These are phyloP conservation scores for Centropristis striata DNA, from an alignment of 2,113 vertebrate species.

Conservation along the genomic window DNA sequence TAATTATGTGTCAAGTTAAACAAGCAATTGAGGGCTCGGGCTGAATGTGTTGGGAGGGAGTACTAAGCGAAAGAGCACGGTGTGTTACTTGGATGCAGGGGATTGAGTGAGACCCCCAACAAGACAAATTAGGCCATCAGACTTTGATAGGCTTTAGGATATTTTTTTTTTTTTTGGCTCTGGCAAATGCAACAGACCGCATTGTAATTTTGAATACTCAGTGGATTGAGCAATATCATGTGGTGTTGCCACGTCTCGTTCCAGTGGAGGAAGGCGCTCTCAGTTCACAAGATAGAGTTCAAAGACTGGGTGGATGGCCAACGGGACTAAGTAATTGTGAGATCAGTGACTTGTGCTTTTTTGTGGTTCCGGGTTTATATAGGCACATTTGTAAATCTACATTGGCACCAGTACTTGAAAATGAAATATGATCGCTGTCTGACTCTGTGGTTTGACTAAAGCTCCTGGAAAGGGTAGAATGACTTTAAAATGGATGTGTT, in stretches of 20 bases:
- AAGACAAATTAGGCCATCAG: constrained; percentile 84
- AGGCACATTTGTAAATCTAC: constrained; percentile 81
- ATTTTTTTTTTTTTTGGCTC: constrained; percentile 63
- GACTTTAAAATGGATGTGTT: constrained; percentile 16
- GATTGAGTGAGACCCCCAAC: constrained; percentile 78
- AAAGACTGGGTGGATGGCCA: constrained; percentile 81
- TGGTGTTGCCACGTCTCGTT: constrained; percentile 78
- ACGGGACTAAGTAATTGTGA: constrained; percentile 80
- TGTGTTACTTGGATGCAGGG: constrained; percentile 73
- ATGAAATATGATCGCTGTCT: constrained; percentile 67
- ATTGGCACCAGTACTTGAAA: constrained; percentile 69
- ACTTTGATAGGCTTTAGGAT: constrained; percentile 75
- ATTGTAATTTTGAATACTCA: constrained; percentile 76
- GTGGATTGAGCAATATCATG: constrained; percentile 78
- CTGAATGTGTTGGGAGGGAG: constrained; percentile 77
- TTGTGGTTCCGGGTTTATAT: constrained; percentile 78
- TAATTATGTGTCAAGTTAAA: constrained; percentile 90
- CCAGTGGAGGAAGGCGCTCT: constrained; percentile 76
- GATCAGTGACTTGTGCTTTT: constrained; percentile 80
- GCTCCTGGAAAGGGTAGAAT: constrained; percentile 59
- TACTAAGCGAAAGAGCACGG: constrained; percentile 62
- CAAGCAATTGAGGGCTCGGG: constrained; percentile 85
- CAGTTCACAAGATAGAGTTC: constrained; percentile 80
- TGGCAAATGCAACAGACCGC: constrained; percentile 70
- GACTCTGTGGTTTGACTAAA: constrained; percentile 55